phyloP scores from a whole-genome alignment of 1,140 invertebrate genomes.

The Meteorus sp. region DNA sequence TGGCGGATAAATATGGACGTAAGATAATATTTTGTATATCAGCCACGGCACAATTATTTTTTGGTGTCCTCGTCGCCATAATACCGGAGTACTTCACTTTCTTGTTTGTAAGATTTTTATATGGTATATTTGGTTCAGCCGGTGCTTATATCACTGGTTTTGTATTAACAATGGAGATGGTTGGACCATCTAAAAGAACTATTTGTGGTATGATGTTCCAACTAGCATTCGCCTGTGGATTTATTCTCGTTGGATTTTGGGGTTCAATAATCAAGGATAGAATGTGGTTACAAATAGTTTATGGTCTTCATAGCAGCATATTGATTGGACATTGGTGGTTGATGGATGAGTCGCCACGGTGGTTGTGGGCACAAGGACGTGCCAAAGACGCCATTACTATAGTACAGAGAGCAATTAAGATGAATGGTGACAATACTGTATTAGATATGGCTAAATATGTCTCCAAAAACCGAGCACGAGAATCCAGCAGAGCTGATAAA shows the following conservation, averaged over 20 bases:
- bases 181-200: constrained; percentile 79
- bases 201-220: constrained; percentile 81
- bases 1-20: constrained; percentile 85
- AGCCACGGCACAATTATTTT: constrained; percentile 69
- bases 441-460: constrained; percentile 67
- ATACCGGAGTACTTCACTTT: constrained; percentile 75
- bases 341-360: constrained; percentile 83
- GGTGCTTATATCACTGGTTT: constrained; percentile 84
- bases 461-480: constrained; percentile 61
- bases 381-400: constrained; percentile 71
- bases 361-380: constrained; percentile 80
- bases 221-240: constrained; percentile 77
- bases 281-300: constrained; percentile 74
- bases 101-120: constrained; percentile 69
- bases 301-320: constrained; percentile 74
- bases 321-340: constrained; percentile 82
- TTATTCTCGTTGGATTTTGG: constrained; percentile 82
- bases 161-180: constrained; percentile 85
- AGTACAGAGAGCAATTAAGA: constrained; percentile 70
- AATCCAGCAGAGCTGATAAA: constrained; percentile 49
- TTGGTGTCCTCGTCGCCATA: constrained; percentile 74
- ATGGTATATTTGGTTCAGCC: constrained; percentile 81
- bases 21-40: constrained; percentile 80
- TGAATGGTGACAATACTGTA: constrained; percentile 66
- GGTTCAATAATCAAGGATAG: constrained; percentile 78